Conservation (phyloP, 2,888 invertebrate genomes). For the Drosophila atripex region DNA sequence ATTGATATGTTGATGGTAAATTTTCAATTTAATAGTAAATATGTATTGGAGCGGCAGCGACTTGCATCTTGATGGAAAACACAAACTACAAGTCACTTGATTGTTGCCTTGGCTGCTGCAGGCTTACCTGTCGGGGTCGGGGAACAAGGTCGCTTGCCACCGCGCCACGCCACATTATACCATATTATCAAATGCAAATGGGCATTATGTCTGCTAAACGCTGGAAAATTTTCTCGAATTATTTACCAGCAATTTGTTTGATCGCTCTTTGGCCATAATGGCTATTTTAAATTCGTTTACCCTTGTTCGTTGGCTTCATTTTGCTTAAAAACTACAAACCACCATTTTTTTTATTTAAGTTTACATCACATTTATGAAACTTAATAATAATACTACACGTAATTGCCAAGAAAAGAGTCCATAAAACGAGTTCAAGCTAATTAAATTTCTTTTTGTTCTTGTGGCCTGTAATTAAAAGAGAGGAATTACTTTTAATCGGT, state of each 20-base stretch:
- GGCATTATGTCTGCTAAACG: slow-evolving; percentile 36
- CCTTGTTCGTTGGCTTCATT: background rate
- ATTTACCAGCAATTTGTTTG: slow-evolving; percentile 22
- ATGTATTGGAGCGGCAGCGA: background rate
- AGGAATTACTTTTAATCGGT: slow-evolving; percentile 19
- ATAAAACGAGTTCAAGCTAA: slow-evolving; percentile 28
- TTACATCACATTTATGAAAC: background rate
- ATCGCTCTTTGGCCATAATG: slow-evolving; percentile 1
- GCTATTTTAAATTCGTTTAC: background rate
- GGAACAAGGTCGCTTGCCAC: slow-evolving; percentile 40
- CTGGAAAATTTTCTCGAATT: slow-evolving; percentile 37
- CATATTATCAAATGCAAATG: slow-evolving; percentile 37
- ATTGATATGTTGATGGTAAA: slow-evolving; percentile 2
- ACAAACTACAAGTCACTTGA: slow-evolving; percentile 5
- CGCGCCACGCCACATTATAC: slow-evolving; percentile 5
- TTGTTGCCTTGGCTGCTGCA: slow-evolving; percentile 9
- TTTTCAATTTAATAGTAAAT: too few relatives aligned
- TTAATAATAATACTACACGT: background rate
- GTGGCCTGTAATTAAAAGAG: slow-evolving; percentile 26
- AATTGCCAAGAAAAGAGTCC: slow-evolving; percentile 21
- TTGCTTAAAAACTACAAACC: too few relatives aligned
- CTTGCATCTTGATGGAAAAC: background rate
- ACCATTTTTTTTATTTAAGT: background rate
- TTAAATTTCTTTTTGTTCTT: slow-evolving; percentile 42
- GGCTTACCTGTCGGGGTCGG: slow-evolving; percentile 10